Conservation (phyloP, 1,140 invertebrate species). For the Leptopilina boulardi region DNA sequence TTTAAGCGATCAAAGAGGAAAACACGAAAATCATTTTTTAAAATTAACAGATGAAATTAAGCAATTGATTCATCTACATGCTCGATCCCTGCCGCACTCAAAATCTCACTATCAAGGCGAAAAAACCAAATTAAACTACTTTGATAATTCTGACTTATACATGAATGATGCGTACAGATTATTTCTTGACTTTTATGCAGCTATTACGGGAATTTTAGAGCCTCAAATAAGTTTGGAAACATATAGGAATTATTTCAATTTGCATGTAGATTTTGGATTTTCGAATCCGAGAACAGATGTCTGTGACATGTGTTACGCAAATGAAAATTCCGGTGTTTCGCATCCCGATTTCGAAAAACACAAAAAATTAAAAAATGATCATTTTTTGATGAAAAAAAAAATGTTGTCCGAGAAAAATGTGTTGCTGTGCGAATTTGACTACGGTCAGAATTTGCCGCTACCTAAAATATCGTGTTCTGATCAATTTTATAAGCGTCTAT, state of each 20-base stretch:
- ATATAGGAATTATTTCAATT: slow-evolving; percentile 21
- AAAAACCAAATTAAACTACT: background rate
- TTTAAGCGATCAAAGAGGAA: slow-evolving; percentile 17
- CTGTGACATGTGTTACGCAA: slow-evolving; percentile 23
- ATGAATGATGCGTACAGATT: background rate
- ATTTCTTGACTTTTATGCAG: slow-evolving; percentile 11
- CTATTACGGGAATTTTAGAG: background rate
- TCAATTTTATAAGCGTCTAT: slow-evolving; percentile 25
- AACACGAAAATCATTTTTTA: slow-evolving; percentile 16
- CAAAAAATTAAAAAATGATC: slow-evolving; percentile 15
- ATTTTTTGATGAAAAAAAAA: slow-evolving; percentile 18
- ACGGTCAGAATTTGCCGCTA: slow-evolving; percentile 15
- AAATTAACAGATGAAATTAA: background rate
- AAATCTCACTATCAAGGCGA: slow-evolving; percentile 21
- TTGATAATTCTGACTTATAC: slow-evolving; percentile 10
- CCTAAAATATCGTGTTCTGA: slow-evolving; percentile 21
- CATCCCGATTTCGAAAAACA: background rate
- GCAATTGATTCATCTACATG: slow-evolving; percentile 29
- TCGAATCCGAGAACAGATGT: slow-evolving; percentile 3
- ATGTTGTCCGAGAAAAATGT: background rate
- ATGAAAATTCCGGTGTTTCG: background rate
- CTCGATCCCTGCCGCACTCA: background rate
- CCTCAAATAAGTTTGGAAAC: background rate
- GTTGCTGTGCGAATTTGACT: slow-evolving; percentile 32
- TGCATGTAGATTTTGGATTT: background rate